Percentiles rank a stretch among this genome's conserved stretches.
Conservation (phyloP, 2,888 invertebrate species). For the Thumatha senex region DNA sequence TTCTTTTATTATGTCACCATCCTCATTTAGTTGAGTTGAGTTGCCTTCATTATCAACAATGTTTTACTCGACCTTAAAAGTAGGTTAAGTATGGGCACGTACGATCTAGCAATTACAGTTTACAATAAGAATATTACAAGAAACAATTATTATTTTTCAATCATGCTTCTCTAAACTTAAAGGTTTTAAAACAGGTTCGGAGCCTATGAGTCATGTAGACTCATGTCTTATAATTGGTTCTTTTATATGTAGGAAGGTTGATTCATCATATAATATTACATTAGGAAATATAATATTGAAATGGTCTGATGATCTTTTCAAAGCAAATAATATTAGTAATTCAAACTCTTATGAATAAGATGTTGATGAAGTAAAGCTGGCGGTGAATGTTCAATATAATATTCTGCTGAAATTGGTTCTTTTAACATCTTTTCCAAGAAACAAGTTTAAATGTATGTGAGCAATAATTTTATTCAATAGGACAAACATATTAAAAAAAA, state of each 20-base stretch:
- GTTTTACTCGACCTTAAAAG: neutral
- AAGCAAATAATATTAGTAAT: neutral
- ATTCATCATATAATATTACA: constrained; percentile 20
- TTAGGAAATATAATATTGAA: constrained; percentile 4
- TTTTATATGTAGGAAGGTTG: constrained; percentile 27
- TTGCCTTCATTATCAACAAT: neutral
- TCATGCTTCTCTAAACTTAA: constrained; percentile 45
- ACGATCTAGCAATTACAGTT: constrained; percentile 1
- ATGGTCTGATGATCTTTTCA: neutral
- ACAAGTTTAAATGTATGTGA: no score
- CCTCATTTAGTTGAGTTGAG: neutral
- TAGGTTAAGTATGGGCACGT: neutral
- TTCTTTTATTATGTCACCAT: neutral
- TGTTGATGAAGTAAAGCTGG: constrained; percentile 36
- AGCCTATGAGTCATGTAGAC: constrained; percentile 45
- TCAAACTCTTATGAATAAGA: no score
- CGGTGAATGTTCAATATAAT: constrained; percentile 53
- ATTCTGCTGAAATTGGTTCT: no score
- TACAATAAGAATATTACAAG: constrained; percentile 5
- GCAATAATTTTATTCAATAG: no score
- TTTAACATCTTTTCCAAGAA: neutral
- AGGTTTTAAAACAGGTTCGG: constrained; percentile 60
- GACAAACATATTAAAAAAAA: neutral
- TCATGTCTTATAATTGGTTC: constrained; percentile 41
- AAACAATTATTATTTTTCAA: constrained; percentile 23